Evolutionary conservation across 35 echinoderm and acorn worm species (phyloP), one percentile per base, ranked within the genome.

Genomic region (Apostichopus japonicus): DNA sequence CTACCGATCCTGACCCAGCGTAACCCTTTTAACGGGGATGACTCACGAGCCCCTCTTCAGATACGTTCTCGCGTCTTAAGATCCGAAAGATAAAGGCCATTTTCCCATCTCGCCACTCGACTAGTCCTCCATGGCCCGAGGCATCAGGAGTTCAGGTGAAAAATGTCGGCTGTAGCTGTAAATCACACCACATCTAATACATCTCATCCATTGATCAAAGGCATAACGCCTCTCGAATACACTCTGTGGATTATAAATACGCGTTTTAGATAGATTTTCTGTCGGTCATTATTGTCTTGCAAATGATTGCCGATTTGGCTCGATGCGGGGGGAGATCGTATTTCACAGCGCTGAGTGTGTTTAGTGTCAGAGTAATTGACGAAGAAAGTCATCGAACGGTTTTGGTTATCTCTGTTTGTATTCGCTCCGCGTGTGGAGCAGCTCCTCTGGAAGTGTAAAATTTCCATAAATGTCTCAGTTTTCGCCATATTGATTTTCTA

Each of bases 251-350:
- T 84, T 84, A 84, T 84, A 84, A 84, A 84, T 84, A 84, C 81
- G 81, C 81, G 55, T 84, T 84, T 84, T 84, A 58, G 81, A 84
- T 84, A 84, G 81, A 84, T 84, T 84, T 84, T 84, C 81, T 84
- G 81, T 84, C 81, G 81, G 81, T 84, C 81, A 84, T 84, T 84
- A 84, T 84, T 84, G 81, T 84, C 81, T 84, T 57, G 54, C 81
- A 84, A 84, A 84, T 84, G 81, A 84, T 84, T 84, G 81, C 81
- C 81, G 81, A 84, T 84, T 84, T 84, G 81, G 81, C 81, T 84
- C 22, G 81, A 84, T 84, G 81, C 81, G 81, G 15, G 63, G 81
- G 81, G 81, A 84, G 81, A 84, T 84, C 57, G 54, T 84, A 58
- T 84, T 84, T 84, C 81, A 84, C 81, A 55, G 54, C 81, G 54